Percentiles rank a stretch among this genome's conserved stretches.
Conservation (phyloP, 2,888 invertebrate species). For the Pammene fasciana region DNA sequence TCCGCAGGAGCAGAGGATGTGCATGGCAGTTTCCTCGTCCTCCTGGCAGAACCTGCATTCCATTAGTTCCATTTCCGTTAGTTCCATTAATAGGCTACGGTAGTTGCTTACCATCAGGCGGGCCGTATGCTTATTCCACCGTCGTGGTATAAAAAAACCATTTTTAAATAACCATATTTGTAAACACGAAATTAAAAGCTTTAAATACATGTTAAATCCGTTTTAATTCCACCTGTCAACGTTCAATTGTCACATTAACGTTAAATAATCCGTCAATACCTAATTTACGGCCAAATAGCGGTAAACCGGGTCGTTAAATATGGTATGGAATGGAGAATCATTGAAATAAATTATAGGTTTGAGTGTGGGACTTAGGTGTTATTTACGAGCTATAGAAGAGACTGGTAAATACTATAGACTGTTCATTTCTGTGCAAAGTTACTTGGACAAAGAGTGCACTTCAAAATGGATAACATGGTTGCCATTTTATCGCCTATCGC, state of each 20-base stretch:
- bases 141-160: no score
- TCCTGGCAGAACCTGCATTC: no score
- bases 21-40: no score
- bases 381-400: slow-evolving; percentile 51
- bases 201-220: not conserved
- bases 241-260: slow-evolving; percentile 3
- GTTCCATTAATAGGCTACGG: no score
- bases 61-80: no score
- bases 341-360: slow-evolving; percentile 66
- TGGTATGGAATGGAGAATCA: slow-evolving; percentile 60
- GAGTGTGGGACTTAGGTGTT: slow-evolving; percentile 47
- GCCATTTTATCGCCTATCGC: no score
- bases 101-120: no score
- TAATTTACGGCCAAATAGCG: slow-evolving; percentile 13
- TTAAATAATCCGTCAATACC: slow-evolving; percentile 17
- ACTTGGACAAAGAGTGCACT: not conserved
- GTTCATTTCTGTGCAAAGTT: not conserved
- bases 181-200: not conserved
- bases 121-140: no score
- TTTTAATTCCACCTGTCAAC: slow-evolving; percentile 5
- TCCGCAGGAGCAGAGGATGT: no score
- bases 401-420: not conserved
- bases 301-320: slow-evolving; percentile 45
- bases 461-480: no score
- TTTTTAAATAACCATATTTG: no score